Evolutionary conservation across 2,797 vertebrate species (phyloP).

Genomic region (Sebastes baramenuke): DNA sequence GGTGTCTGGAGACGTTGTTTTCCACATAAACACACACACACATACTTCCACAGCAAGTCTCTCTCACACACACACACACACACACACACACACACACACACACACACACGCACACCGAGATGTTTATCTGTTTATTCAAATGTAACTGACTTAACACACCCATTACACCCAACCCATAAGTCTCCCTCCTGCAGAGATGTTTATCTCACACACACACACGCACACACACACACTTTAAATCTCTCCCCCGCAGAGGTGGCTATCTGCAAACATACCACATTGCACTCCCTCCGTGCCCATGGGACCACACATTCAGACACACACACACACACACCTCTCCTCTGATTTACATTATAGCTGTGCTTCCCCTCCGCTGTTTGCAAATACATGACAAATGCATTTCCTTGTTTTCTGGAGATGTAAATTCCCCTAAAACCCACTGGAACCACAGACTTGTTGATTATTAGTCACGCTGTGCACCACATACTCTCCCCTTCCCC

Average conservation of each 20-base stretch:
- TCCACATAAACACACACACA: not conserved
- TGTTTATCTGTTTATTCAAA: constrained; percentile 54
- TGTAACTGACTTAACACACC: constrained; percentile 24
- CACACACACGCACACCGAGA: constrained; percentile 1
- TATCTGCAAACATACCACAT: constrained; percentile 22
- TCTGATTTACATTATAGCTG: not conserved
- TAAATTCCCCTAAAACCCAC: not conserved
- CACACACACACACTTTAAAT: constrained; percentile 18
- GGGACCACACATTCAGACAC: constrained; percentile 1
- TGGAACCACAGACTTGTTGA: not conserved
- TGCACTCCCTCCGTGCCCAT: constrained; percentile 12
- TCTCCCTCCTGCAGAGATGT: constrained; percentile 30
- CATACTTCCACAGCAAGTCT: not conserved
- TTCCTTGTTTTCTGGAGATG: constrained; percentile 11
- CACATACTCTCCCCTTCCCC: not conserved
- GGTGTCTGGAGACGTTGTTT: constrained; percentile 7
- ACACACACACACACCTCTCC: not conserved
- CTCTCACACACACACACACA: not conserved
- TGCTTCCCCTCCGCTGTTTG: not conserved
- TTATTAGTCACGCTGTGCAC: not conserved
- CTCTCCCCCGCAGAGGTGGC: constrained; percentile 16
- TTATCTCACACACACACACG: constrained; percentile 16
- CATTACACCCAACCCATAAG: constrained; percentile 25
- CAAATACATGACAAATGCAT: not conserved
- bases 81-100: not conserved